Evolutionary conservation across 2,797 vertebrate genomes (phyloP), one percentile per base, ranked within the genome.

Genomic region (Chaetodon trifasciatus): DNA sequence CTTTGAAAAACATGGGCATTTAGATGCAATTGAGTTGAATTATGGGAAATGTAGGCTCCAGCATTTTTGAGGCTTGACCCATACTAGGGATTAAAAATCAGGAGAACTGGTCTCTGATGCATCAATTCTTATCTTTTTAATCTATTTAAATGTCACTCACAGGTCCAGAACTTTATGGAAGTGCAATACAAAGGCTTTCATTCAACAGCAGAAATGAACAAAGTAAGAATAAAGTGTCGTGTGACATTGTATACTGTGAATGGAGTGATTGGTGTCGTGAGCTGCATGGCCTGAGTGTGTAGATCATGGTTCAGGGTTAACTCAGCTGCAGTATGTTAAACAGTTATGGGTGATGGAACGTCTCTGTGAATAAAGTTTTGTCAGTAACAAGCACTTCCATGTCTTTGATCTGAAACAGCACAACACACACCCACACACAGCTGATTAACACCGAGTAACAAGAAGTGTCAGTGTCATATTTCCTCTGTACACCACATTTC

Each of bases 401-500:
- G 3, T 23, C 53, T 79, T 70, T 74, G 53, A 82, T 44, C 21
- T 61, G 19, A 46, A 23, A 19, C 28, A 17, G 24, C 35, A 37
- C 47, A 57, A 10, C 1, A 17, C 16, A 61, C 16, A 8, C 8
- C 44, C 19, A 46, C 56, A 23, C 61, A 9, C 1, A 10, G 40
- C 53, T 70, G 50, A 64, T 77, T 5, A 47, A 57, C 16, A 60
- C 7, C 0, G 16, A 12, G 12, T 3, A 23, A 10, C 11, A 52
- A 50, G 6, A 39, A 10, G 16, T 32, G n/a, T 39, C 57, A 28
- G 5, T 7, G 23, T 35, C 61, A 24, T 78, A 76, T 71, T 87
- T 87, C 83, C 79, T 84, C 13, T 83, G 6, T 10, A 42, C 15
- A n/a, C 53, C 66, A 19, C 75, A 50, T 10, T 2, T 13, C 0